Base-by-base conservation (phyloP, 2,113 vertebrate species). In the Lathamus discolor region DNA sequence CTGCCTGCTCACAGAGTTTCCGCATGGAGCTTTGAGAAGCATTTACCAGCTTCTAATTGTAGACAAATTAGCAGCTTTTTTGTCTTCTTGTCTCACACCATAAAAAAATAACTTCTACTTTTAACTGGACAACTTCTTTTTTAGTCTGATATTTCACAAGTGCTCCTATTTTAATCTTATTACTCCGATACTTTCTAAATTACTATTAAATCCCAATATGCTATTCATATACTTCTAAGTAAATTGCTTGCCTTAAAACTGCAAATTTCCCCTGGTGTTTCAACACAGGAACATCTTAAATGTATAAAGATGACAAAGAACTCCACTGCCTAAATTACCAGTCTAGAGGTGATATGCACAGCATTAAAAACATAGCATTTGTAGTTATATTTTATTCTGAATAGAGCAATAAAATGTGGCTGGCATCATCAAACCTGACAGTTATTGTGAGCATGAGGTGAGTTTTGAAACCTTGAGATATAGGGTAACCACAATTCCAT, bases 301-400 rank as follows among this genome's bases (percentile, higher is more conserved):
- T 75, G 79, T 91, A 31, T 95, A 97, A 97, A 95, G 88, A 97
- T 96, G 96, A 97, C 92, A 96, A 97, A 98, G 95, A 93, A 86
- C 82, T 97, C 41, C 52, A 48, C 78, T 91, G 70, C 28, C 52
- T 66, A 97, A 97, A 96, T 97, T 96, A 95, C 62, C 55, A 91
- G 77, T 83, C 95, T 96, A 74, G 92, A 96, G 96, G 95, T 96
- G 93, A 97, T 97, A 95, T 78, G 79, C 61, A 90, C 62, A 92
- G 44, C 91, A 97, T 97, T 97, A 97, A 95, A 93, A 97, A 68
- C 77, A 41, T 76, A 87, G 67, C 55, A 92, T 93, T 95, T 94
- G 16, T 75, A 91, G 92, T 93, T 96, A 93, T 95, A 96, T 96
- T 97, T 98, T 98, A 97, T 96, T 95, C 87, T 92, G 85, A 98